phyloP scores from a whole-genome alignment of 2,797 vertebrate genomes.

The Chloroceryle amazona region DNA sequence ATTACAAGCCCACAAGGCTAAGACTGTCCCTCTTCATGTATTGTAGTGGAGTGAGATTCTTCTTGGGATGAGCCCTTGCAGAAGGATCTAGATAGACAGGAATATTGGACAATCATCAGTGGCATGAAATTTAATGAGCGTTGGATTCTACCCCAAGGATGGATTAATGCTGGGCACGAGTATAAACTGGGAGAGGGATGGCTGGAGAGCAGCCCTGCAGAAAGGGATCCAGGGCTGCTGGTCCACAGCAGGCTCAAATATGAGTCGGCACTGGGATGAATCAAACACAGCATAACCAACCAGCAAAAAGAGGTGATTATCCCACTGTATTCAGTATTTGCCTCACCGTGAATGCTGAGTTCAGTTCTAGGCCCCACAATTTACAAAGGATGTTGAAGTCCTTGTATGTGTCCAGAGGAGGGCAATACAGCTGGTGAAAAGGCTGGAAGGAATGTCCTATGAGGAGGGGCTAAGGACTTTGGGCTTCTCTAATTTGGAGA shows the following conservation, averaged over 20 bases:
- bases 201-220: background rate
- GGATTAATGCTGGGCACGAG: accelerated
- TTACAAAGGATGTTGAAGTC: background rate
- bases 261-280: background rate
- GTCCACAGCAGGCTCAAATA: accelerated
- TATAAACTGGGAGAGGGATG: background rate
- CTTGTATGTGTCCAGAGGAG: background rate
- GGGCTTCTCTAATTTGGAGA: background rate
- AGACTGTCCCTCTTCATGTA: background rate
- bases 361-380: background rate
- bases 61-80: background rate
- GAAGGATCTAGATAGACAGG: background rate
- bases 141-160: background rate
- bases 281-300: background rate
- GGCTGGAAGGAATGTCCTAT: background rate
- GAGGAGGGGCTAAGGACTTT: background rate
- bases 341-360: background rate
- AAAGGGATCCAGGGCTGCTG: background rate
- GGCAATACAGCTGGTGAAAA: background rate
- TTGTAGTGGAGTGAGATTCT: background rate
- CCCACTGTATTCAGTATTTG: accelerated
- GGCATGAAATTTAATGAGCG: background rate
- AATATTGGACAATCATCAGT: background rate
- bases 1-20: background rate
- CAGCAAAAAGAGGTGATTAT: background rate